phyloP scores from a whole-genome alignment of 2,888 invertebrate species.

The Habrosyne pyritoides region DNA sequence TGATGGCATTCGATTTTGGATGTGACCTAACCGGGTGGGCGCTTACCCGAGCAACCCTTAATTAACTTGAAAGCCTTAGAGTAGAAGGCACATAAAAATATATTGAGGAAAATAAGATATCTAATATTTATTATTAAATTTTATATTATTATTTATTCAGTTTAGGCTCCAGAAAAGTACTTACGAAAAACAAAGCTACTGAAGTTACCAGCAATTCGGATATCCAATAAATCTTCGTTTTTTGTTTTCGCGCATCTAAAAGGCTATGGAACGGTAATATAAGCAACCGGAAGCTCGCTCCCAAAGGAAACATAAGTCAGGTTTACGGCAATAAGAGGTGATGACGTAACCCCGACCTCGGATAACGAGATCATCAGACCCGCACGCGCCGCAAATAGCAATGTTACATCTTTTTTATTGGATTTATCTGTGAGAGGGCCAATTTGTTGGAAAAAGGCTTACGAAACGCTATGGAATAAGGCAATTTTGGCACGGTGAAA shows the following conservation, averaged over 20 bases:
- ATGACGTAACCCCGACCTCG: constrained; percentile 21
- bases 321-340: constrained; percentile 19
- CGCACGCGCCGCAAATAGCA: constrained; percentile 9
- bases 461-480: neutral
- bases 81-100: no score
- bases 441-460: neutral
- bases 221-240: neutral
- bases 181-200: no score
- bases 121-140: no score
- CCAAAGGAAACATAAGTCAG: constrained; percentile 25
- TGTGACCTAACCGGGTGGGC: no score
- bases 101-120: no score
- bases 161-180: no score
- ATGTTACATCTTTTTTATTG: neutral
- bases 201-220: no score
- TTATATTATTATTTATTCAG: no score
- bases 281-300: constrained; percentile 14
- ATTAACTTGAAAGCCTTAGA: no score
- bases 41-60: no score
- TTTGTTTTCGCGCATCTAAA: neutral
- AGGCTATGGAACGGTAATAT: neutral
- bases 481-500: neutral
- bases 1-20: no score
- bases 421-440: neutral
- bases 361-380: constrained; percentile 14